Conservation (phyloP, 2,797 vertebrate species). For the Betta splendens region DNA sequence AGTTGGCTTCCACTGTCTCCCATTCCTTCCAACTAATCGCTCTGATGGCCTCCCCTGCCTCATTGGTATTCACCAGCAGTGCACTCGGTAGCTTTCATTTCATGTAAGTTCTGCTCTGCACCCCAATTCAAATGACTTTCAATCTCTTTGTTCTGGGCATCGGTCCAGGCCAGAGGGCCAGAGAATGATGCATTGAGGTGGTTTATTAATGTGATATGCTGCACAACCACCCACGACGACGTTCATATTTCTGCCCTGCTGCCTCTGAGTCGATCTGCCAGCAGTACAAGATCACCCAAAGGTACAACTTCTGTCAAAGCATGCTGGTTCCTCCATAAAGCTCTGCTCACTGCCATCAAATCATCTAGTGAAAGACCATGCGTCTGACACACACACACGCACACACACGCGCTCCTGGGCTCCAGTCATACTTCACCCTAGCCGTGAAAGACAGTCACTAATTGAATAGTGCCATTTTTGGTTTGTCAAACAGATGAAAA, state of each 20-base stretch:
- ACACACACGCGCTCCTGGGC: constrained; percentile 4
- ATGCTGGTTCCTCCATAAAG: constrained; percentile 27
- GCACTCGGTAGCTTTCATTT: constrained; percentile 51
- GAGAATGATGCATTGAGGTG: constrained; percentile 63
- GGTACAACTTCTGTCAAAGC: constrained; percentile 42
- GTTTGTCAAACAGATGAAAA: constrained; percentile 9
- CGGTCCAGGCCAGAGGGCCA: constrained; percentile 60
- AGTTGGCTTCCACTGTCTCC: constrained; percentile 14
- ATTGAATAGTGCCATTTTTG: constrained; percentile 14
- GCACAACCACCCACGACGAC: constrained; percentile 44
- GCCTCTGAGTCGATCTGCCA: constrained; percentile 39
- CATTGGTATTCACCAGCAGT: constrained; percentile 62
- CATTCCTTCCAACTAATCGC: constrained; percentile 30
- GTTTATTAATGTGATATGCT: constrained; percentile 69
- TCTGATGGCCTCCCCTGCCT: constrained; percentile 28
- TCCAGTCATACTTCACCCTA: constrained; percentile 20
- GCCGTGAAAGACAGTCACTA: not conserved
- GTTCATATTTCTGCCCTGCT: constrained; percentile 61
- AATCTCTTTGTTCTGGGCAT: constrained; percentile 76
- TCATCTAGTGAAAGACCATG: constrained; percentile 21
- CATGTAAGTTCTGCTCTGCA: constrained; percentile 65
- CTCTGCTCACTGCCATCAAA: constrained; percentile 11
- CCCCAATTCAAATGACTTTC: constrained; percentile 71
- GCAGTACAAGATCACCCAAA: constrained; percentile 44
- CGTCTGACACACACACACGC: too few relatives aligned